These are phyloP conservation scores for Hecatera dysodea DNA, from an alignment of 2,888 invertebrate species.

Conservation along the genomic window DNA sequence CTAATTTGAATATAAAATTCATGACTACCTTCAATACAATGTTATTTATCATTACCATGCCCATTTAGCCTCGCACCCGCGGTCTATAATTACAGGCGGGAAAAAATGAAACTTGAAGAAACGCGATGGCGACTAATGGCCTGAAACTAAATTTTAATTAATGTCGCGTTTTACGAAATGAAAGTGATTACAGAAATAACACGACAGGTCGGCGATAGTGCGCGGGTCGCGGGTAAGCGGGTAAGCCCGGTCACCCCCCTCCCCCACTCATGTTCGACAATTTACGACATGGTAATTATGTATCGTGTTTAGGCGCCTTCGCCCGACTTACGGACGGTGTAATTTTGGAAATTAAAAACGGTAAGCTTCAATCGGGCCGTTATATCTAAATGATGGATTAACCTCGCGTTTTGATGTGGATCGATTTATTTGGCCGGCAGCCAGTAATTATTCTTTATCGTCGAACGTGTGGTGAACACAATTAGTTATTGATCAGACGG, in stretches of 20 bases:
- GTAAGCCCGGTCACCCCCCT: constrained; percentile 71
- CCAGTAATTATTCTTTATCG: constrained; percentile 91
- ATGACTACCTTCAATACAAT: constrained; percentile 87
- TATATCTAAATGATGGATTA: constrained; percentile 91
- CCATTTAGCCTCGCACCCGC: constrained; percentile 88
- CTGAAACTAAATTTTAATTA: constrained; percentile 91
- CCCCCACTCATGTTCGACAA: constrained; percentile 85
- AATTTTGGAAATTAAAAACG: constrained; percentile 91
- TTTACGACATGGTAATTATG: constrained; percentile 89
- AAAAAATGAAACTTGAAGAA: constrained; percentile 89
- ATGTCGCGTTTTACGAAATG: constrained; percentile 90
- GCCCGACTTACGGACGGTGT: constrained; percentile 78
- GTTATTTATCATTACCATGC: constrained; percentile 89
- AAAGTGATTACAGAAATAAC: constrained; percentile 90
- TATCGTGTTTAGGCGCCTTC: constrained; percentile 85
- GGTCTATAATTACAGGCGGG: constrained; percentile 87
- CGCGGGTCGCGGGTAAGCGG: constrained; percentile 72
- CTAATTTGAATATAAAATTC: constrained; percentile 91
- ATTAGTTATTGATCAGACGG: constrained; percentile 90
- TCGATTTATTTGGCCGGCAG: constrained; percentile 90
- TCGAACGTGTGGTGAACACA: constrained; percentile 89
- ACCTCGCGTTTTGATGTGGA: constrained; percentile 89
- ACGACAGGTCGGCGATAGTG: constrained; percentile 84
- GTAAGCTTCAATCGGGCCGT: constrained; percentile 88
- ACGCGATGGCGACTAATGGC: constrained; percentile 90